Conservation (phyloP, 2,113 vertebrate genomes). For the Promerops cafer region DNA sequence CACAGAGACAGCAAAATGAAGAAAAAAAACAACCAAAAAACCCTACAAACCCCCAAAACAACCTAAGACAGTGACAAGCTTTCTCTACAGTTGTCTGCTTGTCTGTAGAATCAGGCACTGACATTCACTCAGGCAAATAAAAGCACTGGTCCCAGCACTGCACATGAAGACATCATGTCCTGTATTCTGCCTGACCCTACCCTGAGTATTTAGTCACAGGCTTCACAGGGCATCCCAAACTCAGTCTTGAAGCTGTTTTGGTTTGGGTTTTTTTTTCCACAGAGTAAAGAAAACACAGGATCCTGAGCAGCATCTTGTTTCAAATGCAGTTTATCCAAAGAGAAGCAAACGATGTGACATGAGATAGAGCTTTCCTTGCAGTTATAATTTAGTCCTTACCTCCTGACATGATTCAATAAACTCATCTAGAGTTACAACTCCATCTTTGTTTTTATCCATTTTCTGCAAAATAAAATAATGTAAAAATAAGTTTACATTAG, state of each 20-base stretch:
- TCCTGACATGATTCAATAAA: slow-evolving; percentile 96
- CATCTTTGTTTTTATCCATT: slow-evolving; percentile 99
- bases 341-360: background rate
- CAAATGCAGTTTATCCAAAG: background rate
- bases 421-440: slow-evolving; percentile 95
- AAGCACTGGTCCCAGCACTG: background rate
- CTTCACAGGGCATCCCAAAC: background rate
- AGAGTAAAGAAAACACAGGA: background rate
- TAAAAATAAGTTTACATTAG: background rate
- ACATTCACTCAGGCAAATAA: background rate
- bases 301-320: background rate
- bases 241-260: background rate
- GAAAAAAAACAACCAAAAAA: background rate
- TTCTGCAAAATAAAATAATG: slow-evolving; percentile 77
- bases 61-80: background rate
- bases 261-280: background rate
- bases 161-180: background rate
- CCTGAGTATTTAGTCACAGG: background rate
- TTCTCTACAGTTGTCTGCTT: background rate
- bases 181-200: background rate
- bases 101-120: background rate
- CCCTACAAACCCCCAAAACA: background rate
- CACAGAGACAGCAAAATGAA: background rate
- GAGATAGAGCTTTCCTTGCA: background rate
- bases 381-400: slow-evolving; percentile 72